These are phyloP conservation scores for Pissodes strobi DNA, from an alignment of 1,140 invertebrate species.

Conservation along the genomic window DNA sequence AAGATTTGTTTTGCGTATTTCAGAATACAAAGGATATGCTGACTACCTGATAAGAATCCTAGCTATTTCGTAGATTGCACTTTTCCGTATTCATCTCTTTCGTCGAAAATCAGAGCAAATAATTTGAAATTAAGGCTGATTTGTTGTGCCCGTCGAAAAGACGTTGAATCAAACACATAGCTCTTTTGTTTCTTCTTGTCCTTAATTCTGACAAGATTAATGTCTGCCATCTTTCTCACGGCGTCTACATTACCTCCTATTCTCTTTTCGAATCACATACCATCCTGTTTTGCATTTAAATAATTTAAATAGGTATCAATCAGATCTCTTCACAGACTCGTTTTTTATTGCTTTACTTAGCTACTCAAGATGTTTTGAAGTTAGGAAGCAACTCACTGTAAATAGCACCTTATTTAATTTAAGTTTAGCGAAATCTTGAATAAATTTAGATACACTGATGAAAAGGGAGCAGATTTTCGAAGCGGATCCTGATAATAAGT, in stretches of 20 bases:
- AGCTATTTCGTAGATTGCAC: too few species aligned
- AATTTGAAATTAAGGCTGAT: conserved; percentile 36
- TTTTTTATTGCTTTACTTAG: too few species aligned
- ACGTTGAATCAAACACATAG: conserved; percentile 35
- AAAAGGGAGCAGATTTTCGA: too few species aligned
- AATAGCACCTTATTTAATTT: too few species aligned
- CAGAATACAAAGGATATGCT: too few species aligned
- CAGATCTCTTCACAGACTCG: conserved; percentile 15
- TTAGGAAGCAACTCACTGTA: too few species aligned
- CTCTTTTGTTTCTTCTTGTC: conserved; percentile 36
- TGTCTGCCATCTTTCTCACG: conserved; percentile 37
- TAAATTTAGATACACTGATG: too few species aligned
- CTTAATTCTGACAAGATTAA: conserved; percentile 40
- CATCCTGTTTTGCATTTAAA: conserved; percentile 41
- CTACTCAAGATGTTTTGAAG: too few species aligned
- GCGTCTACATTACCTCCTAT: conserved; percentile 37
- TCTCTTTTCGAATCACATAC: conserved; percentile 35
- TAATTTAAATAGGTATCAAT: conserved; percentile 41
- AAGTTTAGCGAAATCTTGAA: too few species aligned
- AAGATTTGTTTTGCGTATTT: too few species aligned
- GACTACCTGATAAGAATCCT: too few species aligned
- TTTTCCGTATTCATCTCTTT: background rate
- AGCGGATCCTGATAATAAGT: too few species aligned
- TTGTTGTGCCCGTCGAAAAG: conserved; percentile 34
- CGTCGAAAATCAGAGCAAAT: conserved; percentile 21